A percentile compares a stretch with the other conserved stretches of the same genome.
phyloP scores from a whole-genome alignment of 2,888 invertebrate genomes.

The Chrysina gloriosa region DNA sequence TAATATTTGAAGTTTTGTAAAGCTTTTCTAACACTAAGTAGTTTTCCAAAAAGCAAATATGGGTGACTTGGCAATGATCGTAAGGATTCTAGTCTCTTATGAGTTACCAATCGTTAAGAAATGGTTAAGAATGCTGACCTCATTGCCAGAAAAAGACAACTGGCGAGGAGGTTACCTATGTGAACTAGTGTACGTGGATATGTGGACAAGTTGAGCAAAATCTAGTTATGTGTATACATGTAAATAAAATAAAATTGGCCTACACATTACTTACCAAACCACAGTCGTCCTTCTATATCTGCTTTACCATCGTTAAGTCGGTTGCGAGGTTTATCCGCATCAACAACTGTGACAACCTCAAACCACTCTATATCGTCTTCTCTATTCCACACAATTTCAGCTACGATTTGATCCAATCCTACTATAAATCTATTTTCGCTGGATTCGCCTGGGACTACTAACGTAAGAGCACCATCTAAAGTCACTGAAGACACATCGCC shows the following conservation, averaged over 20 bases:
- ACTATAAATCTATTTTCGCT: conserved; percentile 62
- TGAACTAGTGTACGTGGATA: too few relatives aligned
- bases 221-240: too few relatives aligned
- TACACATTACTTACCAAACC: conserved; percentile 66
- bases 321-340: conserved; percentile 64
- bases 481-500: conserved; percentile 48
- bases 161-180: too few relatives aligned
- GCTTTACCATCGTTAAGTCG: conserved; percentile 74
- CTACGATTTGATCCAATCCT: conserved; percentile 63
- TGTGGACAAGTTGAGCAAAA: too few relatives aligned
- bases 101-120: too few relatives aligned
- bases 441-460: conserved; percentile 64
- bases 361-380: conserved; percentile 41
- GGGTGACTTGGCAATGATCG: too few relatives aligned
- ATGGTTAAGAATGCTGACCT: too few relatives aligned
- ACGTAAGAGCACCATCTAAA: conserved; percentile 59
- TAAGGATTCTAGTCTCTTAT: too few relatives aligned
- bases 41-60: too few relatives aligned
- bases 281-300: conserved; percentile 68
- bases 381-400: conserved; percentile 67
- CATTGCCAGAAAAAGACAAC: too few relatives aligned
- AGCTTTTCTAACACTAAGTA: too few relatives aligned
- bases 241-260: background rate
- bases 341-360: conserved; percentile 62
- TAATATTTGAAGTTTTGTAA: too few relatives aligned